Evolutionary conservation across 2,888 invertebrate species (phyloP), one percentile per base, ranked within the genome.

Genomic region (Alloplasta piceator): DNA sequence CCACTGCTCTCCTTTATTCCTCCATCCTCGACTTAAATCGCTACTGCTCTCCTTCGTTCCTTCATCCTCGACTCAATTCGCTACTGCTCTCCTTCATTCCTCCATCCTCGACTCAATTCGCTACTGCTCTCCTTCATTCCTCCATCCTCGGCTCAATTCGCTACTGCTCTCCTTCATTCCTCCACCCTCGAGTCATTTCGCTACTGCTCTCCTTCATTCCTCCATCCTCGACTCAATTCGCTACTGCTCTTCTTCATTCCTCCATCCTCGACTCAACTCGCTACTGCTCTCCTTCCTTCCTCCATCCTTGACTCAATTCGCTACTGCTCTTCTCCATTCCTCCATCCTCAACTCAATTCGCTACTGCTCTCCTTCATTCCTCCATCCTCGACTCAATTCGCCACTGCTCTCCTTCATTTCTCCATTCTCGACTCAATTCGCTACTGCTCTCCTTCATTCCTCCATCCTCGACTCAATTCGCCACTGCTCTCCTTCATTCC

Each of bases 171-270:
- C n/a, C 63, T 60, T 14, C 36, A 12, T 56, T 14, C 43, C 41
- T 43, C 71, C 52, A 64, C 38, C 26, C 41, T 50, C 46, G 41
- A 50, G 12, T 39, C n/a, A 6, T n/a, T 46, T 67, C 14, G 16
- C 58, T 50, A 5, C 6, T 48, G n/a, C 16, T 26, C 12, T 58
- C n/a, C 63, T 60, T 14, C 36, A 12, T 56, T 14, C 43, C 41
- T 43, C 71, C 52, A 64, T 43, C 26, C 41, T 50, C 46, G 41
- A 50, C 26, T 39, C n/a, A 6, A 14, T 46, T 67, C 14, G 16
- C 58, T 50, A 5, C 6, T 48, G n/a, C 16, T 26, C 12, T 58
- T 9, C 63, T 60, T 14, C 36, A 12, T 56, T 14, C 43, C 41
- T 43, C 71, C 52, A 64, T 43, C 26, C 41, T 50, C 46, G 41